Percentiles rank a stretch among this genome's conserved stretches.
Evolutionary conservation across 2,113 vertebrate genomes (phyloP).

Genomic region (Solea solea): DNA sequence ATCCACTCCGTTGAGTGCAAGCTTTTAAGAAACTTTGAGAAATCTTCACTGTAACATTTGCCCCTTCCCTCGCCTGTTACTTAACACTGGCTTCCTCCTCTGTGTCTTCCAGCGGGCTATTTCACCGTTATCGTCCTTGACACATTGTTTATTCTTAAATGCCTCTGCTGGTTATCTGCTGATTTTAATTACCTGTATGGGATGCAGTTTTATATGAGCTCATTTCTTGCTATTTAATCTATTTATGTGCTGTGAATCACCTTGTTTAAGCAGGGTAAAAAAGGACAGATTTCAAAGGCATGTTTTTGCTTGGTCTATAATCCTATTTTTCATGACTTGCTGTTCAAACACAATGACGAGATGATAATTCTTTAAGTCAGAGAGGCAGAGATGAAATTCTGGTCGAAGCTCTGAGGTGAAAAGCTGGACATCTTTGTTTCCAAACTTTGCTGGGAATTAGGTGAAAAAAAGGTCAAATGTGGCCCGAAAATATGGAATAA

Average conservation of each 20-base stretch:
- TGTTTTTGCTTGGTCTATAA: constrained; percentile 30
- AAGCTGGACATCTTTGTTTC: constrained; percentile 38
- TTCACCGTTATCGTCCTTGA: neutral
- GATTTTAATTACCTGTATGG: constrained; percentile 28
- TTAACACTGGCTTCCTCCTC: neutral
- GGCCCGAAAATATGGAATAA: constrained; percentile 32
- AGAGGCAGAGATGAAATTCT: constrained; percentile 26
- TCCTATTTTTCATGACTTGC: constrained; percentile 24
- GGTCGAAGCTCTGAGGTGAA: constrained; percentile 31
- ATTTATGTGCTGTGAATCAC: constrained; percentile 30
- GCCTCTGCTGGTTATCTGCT: neutral
- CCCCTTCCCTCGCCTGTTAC: neutral
- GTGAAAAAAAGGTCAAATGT: constrained; percentile 24
- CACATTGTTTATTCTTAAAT: neutral
- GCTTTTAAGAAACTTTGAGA: constrained; percentile 13
- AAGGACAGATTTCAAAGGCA: constrained; percentile 33
- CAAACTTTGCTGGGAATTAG: constrained; percentile 26
- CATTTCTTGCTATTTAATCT: constrained; percentile 3
- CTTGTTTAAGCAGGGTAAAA: constrained; percentile 32
- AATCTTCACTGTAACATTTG: neutral
- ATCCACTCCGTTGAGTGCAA: neutral
- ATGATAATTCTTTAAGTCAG: constrained; percentile 21
- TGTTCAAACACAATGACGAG: constrained; percentile 13
- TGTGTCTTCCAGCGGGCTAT: neutral
- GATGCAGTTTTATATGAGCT: constrained; percentile 23